Percentiles rank a stretch among this genome's conserved stretches.
Conservation (phyloP, 2,888 invertebrate genomes). For the Pinctada fucata region DNA sequence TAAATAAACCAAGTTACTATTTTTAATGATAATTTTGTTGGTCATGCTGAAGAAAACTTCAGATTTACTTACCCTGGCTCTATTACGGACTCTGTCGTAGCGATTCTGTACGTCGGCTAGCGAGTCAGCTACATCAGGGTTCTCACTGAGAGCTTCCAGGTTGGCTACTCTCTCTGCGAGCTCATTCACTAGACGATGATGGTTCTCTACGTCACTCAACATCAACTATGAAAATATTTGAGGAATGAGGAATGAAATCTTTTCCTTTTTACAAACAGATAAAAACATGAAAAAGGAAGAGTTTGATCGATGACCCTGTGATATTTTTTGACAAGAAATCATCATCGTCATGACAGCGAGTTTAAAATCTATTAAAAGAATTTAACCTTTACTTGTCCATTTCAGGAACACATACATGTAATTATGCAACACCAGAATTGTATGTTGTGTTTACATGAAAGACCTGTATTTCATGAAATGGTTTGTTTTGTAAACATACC, state of each 20-base stretch:
- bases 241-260: not conserved
- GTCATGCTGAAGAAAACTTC: not conserved
- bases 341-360: too few species aligned
- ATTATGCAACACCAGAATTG: too few species aligned
- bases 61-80: constrained; percentile 62
- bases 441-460: too few species aligned
- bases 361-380: too few species aligned
- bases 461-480: too few species aligned
- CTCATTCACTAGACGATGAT: constrained; percentile 86
- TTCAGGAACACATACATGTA: not conserved
- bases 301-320: too few species aligned
- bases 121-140: constrained; percentile 84
- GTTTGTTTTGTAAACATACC: constrained; percentile 54
- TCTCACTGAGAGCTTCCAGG: constrained; percentile 82
- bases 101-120: constrained; percentile 84
- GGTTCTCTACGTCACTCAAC: constrained; percentile 87
- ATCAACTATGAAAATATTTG: constrained; percentile 81
- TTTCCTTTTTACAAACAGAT: too few species aligned
- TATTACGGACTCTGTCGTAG: constrained; percentile 83
- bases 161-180: constrained; percentile 86
- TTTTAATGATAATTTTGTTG: too few species aligned
- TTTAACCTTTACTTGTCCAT: not conserved
- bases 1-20: too few species aligned
- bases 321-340: too few species aligned
- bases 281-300: too few species aligned